These are phyloP conservation scores for Sus cebifrons DNA, from an alignment of 2,797 vertebrate genomes.

Conservation along the genomic window DNA sequence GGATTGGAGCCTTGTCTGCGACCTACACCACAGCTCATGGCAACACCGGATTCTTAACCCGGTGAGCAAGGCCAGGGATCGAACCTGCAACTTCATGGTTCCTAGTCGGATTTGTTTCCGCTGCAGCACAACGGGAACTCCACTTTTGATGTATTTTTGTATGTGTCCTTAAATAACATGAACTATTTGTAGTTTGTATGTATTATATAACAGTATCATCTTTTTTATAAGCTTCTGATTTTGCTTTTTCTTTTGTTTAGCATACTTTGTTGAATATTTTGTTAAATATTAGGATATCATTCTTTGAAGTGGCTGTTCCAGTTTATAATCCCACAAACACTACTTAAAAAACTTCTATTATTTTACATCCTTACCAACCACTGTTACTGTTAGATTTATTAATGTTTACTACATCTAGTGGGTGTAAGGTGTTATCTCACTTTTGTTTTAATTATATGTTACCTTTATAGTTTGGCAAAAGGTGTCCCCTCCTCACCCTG, in stretches of 20 bases:
- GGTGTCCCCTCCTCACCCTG: not conserved
- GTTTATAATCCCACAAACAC: constrained; percentile 14
- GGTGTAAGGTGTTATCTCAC: not conserved
- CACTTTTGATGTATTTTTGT: not conserved
- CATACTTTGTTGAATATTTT: constrained; percentile 47
- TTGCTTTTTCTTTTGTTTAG: constrained; percentile 52
- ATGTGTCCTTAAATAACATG: not conserved
- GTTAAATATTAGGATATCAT: not conserved
- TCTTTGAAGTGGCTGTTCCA: constrained; percentile 41
- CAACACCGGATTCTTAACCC: too few relatives aligned
- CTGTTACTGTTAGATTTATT: constrained; percentile 2
- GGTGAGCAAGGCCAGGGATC: too few relatives aligned
- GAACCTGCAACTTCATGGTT: too few relatives aligned
- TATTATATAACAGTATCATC: not conserved
- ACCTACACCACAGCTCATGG: too few relatives aligned
- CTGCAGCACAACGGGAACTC: too few relatives aligned
- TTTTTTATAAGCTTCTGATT: not conserved
- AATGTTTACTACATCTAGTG: constrained; percentile 54
- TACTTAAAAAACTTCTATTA: constrained; percentile 9
- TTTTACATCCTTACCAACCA: not conserved
- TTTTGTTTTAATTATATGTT: constrained; percentile 50
- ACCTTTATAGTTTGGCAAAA: constrained; percentile 46
- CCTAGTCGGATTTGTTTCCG: too few relatives aligned
- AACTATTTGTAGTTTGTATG: not conserved
- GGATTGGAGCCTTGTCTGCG: too few relatives aligned